Conservation (phyloP, 2,888 invertebrate genomes). For the Eupelmus urozonus region DNA sequence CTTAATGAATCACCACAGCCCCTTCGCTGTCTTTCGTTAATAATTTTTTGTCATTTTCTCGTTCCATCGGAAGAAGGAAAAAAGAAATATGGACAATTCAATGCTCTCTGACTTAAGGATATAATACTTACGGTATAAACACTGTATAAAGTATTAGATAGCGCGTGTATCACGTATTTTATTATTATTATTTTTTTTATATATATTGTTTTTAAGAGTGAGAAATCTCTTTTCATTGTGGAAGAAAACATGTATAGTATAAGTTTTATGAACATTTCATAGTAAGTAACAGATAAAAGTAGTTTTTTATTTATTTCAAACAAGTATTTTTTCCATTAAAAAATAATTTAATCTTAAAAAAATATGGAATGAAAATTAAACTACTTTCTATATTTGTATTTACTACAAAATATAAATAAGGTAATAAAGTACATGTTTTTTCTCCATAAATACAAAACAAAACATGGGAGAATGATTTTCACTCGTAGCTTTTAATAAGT, state of each 20-base stretch:
- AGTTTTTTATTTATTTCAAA: neutral
- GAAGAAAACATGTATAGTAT: slow-evolving; percentile 18
- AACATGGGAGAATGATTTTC: slow-evolving; percentile 34
- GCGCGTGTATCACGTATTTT: slow-evolving; percentile 31
- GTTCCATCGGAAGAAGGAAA: slow-evolving; percentile 22
- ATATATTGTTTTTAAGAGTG: slow-evolving; percentile 35
- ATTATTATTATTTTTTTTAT: slow-evolving; percentile 40
- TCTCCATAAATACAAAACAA: neutral
- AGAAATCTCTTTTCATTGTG: neutral
- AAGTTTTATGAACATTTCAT: neutral
- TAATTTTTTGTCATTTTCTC: slow-evolving; percentile 26
- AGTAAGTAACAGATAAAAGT: slow-evolving; percentile 1
- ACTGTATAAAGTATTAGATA: slow-evolving; percentile 42
- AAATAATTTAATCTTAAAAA: neutral
- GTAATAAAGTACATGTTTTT: slow-evolving; percentile 24
- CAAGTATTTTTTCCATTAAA: neutral
- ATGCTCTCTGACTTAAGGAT: slow-evolving; percentile 57
- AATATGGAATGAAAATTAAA: neutral
- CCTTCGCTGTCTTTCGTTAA: slow-evolving; percentile 50
- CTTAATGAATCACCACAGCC: slow-evolving; percentile 29
- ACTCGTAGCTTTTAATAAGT: slow-evolving; percentile 49
- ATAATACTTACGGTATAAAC: slow-evolving; percentile 49
- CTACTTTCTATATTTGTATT: neutral
- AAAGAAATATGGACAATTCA: slow-evolving; percentile 38
- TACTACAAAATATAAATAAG: neutral